Base-by-base conservation (phyloP, 1,140 invertebrate genomes). In the Drosophila lini region DNA sequence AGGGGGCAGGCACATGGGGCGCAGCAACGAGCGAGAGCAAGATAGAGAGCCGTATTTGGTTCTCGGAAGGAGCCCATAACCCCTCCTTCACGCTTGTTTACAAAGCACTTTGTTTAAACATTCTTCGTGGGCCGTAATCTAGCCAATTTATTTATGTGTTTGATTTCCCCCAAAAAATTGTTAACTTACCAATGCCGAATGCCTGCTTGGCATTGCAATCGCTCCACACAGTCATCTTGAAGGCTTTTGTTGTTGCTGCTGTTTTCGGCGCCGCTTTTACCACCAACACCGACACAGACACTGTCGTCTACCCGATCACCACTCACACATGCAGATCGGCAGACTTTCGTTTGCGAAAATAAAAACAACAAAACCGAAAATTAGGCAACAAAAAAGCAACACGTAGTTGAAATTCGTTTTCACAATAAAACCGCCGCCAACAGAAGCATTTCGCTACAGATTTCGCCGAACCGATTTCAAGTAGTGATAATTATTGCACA, bases 171-270 rank as follows among this genome's bases (percentile, higher is more conserved):
- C 28, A 5, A 28, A 28, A 34, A 62, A 32, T n/a, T 48, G 48
- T 63, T 59, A 62, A 91, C 90, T 90, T 52, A 91, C 90, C 90
- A 91, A 91, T 91, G 82, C 90, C 90, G 74, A 90, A 91, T 67
- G 83, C 81, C 52, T 88, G 90, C 76, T 90, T 91, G 75, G 74
- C 81, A 80, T 84, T 91, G 73, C 90, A 90, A 62, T 90, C 90
- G 45, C 74, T 91, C 90, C 90, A 91, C 71, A 81, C 90, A 73
- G 78, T 91, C 60, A 78, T 89, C 69, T 73, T 69, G 52, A 38
- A 40, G 69, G 74, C 57, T 84, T 59, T 67, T 61, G 31, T 69
- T 78, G 25, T 62, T 83, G 69, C 59, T 71, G 47, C 38, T 55
- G 47, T 45, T 68, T 57, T 80, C 19, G 22, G 56, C 80, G 75